Conservation (phyloP, 2,888 invertebrate genomes). For the Caenorhabditis afra region DNA sequence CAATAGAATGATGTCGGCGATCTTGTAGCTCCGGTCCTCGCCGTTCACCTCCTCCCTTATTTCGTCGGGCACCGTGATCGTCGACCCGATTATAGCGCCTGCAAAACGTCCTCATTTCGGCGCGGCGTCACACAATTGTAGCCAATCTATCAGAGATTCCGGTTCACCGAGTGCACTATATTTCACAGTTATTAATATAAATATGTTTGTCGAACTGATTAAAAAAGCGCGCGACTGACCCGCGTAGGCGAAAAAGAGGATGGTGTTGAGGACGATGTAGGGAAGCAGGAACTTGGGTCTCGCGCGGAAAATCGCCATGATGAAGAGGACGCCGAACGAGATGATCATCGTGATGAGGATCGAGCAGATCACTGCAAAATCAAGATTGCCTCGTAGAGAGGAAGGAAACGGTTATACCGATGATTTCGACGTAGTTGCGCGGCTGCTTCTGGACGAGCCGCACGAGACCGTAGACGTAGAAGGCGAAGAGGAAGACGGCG, state of each 20-base stretch:
- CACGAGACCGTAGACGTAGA: slow-evolving; percentile 50
- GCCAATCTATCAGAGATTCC: neutral
- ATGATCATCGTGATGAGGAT: slow-evolving; percentile 42
- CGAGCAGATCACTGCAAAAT: slow-evolving; percentile 47
- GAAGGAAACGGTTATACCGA: slow-evolving; percentile 13
- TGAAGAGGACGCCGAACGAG: slow-evolving; percentile 46
- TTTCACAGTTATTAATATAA: too few species aligned
- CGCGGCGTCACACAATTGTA: too few species aligned
- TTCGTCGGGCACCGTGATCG: slow-evolving; percentile 57
- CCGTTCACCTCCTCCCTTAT: slow-evolving; percentile 59
- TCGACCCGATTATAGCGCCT: slow-evolving; percentile 58
- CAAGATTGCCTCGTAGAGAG: neutral
- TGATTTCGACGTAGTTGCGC: slow-evolving; percentile 47
- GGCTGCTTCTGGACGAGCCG: slow-evolving; percentile 49
- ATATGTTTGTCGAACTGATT: slow-evolving; percentile 30
- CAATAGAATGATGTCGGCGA: slow-evolving; percentile 55
- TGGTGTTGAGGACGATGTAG: slow-evolving; percentile 54
- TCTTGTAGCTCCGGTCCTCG: slow-evolving; percentile 54
- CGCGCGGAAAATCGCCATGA: slow-evolving; percentile 51
- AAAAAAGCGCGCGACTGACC: slow-evolving; percentile 24
- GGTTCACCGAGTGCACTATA: slow-evolving; percentile 5
- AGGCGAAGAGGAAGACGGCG: slow-evolving; percentile 39
- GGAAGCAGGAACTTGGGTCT: slow-evolving; percentile 51
- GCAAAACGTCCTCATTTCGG: slow-evolving; percentile 1
- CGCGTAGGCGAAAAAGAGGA: slow-evolving; percentile 60